Base-by-base conservation (phyloP, 1,140 invertebrate genomes). In the Cataglyphis hispanica region DNA sequence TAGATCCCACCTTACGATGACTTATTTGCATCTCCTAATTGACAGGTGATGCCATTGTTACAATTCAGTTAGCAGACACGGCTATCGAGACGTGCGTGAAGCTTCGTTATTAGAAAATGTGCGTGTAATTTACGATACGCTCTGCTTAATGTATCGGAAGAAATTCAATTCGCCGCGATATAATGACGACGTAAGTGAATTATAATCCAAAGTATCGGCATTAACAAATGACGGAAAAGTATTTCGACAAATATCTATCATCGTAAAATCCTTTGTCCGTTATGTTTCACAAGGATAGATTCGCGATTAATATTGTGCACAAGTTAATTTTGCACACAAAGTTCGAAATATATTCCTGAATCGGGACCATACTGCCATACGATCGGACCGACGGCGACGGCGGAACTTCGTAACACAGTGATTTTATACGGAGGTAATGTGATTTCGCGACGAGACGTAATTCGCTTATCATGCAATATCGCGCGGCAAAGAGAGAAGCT, bases 381-480 rank as follows among this genome's bases (percentile, higher is more conserved):
- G 74, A 77, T 76, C 58, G n/a, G 16, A 34, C 37, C 58, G 40
- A 37, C 58, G 27, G 58, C 10, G 34, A 83, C 37, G 80, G 0
- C 11, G 67, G 16, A 64, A 77, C 74, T 63, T 84, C 40, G 22
- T 72, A 81, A 81, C 37, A 60, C 77, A 88, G 87, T 85, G 86
- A 93, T 93, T 93, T 93, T 93, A 92, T 91, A 84, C 83, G 90
- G 25, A 64, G 91, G 88, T 93, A 93, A 93, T 88, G 90, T 91
- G 89, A 93, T 93, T 93, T 88, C 80, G 37, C 67, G 87, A 93
- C 88, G 89, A 91, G 81, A 89, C 92, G 0, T 94, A 93, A 94
- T 92, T 94, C 93, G 89, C 91, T 94, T 94, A 94, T 91, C 87
- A 87, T 88, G 93, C 93, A 94, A 93, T 94, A 94, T 93, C 93